Evolutionary conservation across 2,888 invertebrate genomes (phyloP).

Genomic region (Hybos culiciformis): DNA sequence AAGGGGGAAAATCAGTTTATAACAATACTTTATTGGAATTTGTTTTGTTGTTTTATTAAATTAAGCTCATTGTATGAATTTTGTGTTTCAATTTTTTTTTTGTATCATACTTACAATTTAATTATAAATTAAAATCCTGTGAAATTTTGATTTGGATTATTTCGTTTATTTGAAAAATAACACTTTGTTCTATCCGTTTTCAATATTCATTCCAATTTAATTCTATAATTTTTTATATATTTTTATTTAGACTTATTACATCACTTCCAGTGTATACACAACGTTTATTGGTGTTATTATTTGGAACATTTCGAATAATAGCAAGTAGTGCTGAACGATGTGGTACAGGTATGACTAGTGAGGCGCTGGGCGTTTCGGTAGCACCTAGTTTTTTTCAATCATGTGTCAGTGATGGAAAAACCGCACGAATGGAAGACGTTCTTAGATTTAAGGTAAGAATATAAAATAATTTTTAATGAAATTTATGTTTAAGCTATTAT

Average conservation of each 20-base stretch:
- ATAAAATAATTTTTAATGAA: neutral
- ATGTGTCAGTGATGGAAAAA: constrained; percentile 88
- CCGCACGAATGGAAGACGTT: constrained; percentile 92
- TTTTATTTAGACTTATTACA: constrained; percentile 59
- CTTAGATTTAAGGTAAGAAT: constrained; percentile 73
- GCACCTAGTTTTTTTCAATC: constrained; percentile 94
- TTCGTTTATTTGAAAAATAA: too few species aligned
- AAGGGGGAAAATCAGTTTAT: too few species aligned
- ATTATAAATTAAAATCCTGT: too few species aligned
- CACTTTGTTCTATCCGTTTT: neutral
- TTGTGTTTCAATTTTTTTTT: too few species aligned
- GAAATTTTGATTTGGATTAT: too few species aligned
- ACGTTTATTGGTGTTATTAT: constrained; percentile 81
- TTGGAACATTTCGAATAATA: constrained; percentile 93
- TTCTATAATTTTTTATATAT: constrained; percentile 12
- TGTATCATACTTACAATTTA: too few species aligned
- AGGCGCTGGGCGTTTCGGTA: constrained; percentile 88
- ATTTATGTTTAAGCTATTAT: constrained; percentile 5
- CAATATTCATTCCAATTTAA: constrained; percentile 5
- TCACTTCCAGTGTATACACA: constrained; percentile 83
- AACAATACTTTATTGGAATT: too few species aligned
- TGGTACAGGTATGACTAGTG: constrained; percentile 87
- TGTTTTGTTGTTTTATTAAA: too few species aligned
- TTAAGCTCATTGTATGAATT: too few species aligned
- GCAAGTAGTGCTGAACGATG: constrained; percentile 83